Evolutionary conservation across 2,888 invertebrate genomes (phyloP).

Genomic region (Rhagium mordax): DNA sequence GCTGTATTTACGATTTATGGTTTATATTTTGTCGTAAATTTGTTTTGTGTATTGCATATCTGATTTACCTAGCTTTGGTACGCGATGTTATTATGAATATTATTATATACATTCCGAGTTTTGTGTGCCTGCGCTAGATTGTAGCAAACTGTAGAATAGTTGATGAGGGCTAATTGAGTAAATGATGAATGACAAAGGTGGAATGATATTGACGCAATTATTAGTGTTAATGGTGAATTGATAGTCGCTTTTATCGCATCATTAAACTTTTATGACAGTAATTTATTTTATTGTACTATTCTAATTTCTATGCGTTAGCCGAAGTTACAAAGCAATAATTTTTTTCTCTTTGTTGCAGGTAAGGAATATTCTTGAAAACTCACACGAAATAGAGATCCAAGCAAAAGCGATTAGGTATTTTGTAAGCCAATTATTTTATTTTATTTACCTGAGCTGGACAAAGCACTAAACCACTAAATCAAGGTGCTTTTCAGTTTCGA

Average conservation of each 20-base stretch:
- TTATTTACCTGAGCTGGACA: background rate
- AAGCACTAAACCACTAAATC: too few relatives aligned
- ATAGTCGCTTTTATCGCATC: conserved; percentile 14
- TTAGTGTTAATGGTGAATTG: conserved; percentile 26
- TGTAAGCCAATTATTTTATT: background rate
- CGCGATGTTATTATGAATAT: conserved; percentile 20
- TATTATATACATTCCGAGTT: conserved; percentile 10
- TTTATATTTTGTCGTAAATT: conserved; percentile 21
- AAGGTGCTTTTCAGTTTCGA: too few relatives aligned
- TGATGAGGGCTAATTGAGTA: conserved; percentile 29
- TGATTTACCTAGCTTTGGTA: conserved; percentile 7
- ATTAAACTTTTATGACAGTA: conserved; percentile 25
- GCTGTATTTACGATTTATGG: background rate
- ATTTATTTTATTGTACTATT: conserved; percentile 22
- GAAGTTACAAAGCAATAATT: background rate
- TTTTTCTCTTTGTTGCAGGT: conserved; percentile 25
- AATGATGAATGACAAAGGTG: conserved; percentile 29
- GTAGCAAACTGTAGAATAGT: conserved; percentile 24
- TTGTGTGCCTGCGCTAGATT: conserved; percentile 22
- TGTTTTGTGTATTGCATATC: conserved; percentile 18
- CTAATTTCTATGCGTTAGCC: background rate
- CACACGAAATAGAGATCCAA: background rate
- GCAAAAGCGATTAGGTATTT: background rate
- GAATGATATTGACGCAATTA: conserved; percentile 25
- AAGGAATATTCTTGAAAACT: background rate